Conservation (phyloP, 2,888 invertebrate genomes). For the Tethea ocularis region DNA sequence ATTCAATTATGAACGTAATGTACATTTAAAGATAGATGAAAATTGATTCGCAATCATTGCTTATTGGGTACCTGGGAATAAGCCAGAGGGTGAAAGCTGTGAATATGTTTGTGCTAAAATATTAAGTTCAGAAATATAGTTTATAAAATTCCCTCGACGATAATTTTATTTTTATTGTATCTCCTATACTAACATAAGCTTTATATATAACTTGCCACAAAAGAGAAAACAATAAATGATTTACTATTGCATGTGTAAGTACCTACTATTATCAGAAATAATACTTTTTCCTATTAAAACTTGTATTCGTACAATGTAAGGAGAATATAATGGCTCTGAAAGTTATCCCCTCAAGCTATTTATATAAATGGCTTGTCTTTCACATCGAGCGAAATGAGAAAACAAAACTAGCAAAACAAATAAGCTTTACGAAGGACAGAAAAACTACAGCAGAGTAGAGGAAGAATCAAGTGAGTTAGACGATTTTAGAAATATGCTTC, state of each 20-base stretch:
- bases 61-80: not conserved
- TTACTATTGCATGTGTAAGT: not conserved
- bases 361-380: slow-evolving; percentile 4
- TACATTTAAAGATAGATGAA: not conserved
- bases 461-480: not conserved
- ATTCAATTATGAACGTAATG: not conserved
- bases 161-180: too few relatives aligned
- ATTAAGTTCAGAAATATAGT: not conserved
- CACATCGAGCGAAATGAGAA: slow-evolving; percentile 1
- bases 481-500: not conserved
- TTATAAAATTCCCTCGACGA: too few relatives aligned
- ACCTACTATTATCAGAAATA: not conserved
- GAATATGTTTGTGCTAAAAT: not conserved
- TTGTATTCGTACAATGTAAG: not conserved
- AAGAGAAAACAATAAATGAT: not conserved
- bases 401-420: not conserved
- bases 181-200: too few relatives aligned
- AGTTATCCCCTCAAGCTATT: not conserved
- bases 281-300: not conserved
- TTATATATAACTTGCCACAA: not conserved
- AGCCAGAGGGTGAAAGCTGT: not conserved
- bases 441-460: not conserved
- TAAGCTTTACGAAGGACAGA: not conserved
- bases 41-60: not conserved
- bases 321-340: not conserved